Conservation (phyloP, 2,888 invertebrate species). For the Apoda limacodes region DNA sequence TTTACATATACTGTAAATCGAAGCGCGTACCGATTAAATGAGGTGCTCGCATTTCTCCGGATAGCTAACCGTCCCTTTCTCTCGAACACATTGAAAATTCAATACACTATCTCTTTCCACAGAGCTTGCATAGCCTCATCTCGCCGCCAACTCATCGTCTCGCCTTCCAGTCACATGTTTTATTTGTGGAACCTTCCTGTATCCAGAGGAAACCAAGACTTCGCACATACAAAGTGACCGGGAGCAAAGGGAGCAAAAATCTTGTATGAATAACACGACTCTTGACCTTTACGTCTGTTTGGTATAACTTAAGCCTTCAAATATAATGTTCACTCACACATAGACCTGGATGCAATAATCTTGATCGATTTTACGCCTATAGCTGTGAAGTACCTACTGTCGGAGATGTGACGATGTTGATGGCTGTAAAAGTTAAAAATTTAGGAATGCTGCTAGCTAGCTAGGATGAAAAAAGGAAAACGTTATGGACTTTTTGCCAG, state of each 20-base stretch:
- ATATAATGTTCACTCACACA: conserved; percentile 66
- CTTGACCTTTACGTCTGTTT: conserved; percentile 34
- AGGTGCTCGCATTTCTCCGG: conserved; percentile 68
- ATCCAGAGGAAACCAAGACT: conserved; percentile 57
- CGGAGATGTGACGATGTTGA: too few species aligned
- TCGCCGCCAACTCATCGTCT: conserved; percentile 63
- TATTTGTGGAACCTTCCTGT: conserved; percentile 67
- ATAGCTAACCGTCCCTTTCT: conserved; percentile 49
- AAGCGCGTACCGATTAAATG: conserved; percentile 68
- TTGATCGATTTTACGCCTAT: conserved; percentile 53
- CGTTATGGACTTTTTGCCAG: too few species aligned
- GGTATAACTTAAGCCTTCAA: conserved; percentile 53
- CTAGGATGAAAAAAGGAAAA: too few species aligned
- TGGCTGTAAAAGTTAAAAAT: too few species aligned
- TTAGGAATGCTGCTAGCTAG: too few species aligned
- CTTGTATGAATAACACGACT: conserved; percentile 32
- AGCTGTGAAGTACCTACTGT: too few species aligned
- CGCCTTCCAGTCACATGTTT: conserved; percentile 69
- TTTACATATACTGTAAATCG: conserved; percentile 61
- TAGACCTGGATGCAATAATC: conserved; percentile 45
- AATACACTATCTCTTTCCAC: conserved; percentile 31
- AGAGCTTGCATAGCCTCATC: conserved; percentile 59
- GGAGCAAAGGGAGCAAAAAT: conserved; percentile 19
- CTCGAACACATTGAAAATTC: conserved; percentile 25
- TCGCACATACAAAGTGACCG: conserved; percentile 40